A percentile compares a stretch with the other conserved stretches of the same genome.
Conservation (phyloP, 2,797 vertebrate species). For the Sebastes goodei region DNA sequence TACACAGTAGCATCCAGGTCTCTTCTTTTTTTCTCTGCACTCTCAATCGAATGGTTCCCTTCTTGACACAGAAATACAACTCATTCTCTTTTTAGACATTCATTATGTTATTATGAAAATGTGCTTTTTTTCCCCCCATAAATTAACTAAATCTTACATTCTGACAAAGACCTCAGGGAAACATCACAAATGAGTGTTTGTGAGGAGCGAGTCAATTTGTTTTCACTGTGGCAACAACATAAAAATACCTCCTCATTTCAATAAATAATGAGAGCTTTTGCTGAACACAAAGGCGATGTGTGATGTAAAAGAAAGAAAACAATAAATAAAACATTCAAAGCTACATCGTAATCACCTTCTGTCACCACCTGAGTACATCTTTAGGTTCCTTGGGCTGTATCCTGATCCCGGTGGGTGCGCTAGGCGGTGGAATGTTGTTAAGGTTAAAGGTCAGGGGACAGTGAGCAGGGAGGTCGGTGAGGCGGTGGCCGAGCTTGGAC, state of each 20-base stretch:
- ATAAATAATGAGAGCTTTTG: slow-evolving; percentile 77
- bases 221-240: slow-evolving; percentile 64
- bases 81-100: slow-evolving; percentile 73
- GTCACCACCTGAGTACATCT: slow-evolving; percentile 90
- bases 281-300: slow-evolving; percentile 83
- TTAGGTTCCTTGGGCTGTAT: slow-evolving; percentile 80
- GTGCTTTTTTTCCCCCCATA: slow-evolving; percentile 76
- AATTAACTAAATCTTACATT: slow-evolving; percentile 73
- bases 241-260: slow-evolving; percentile 60
- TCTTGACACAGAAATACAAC: slow-evolving; percentile 70
- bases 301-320: slow-evolving; percentile 75
- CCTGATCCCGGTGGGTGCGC: slow-evolving; percentile 69
- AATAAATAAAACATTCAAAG: slow-evolving; percentile 80
- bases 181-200: slow-evolving; percentile 53
- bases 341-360: slow-evolving; percentile 83
- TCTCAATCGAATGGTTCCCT: slow-evolving; percentile 62
- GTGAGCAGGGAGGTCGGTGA: slow-evolving; percentile 42
- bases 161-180: slow-evolving; percentile 62
- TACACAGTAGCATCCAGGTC: slow-evolving; percentile 80
- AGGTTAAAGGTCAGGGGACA: slow-evolving; percentile 48
- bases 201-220: slow-evolving; percentile 52
- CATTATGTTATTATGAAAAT: slow-evolving; percentile 73
- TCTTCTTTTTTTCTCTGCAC: slow-evolving; percentile 53
- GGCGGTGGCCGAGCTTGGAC: slow-evolving; percentile 22
- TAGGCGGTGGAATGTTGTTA: slow-evolving; percentile 77